Base-by-base conservation (phyloP, 2,797 vertebrate genomes). In the Microchirus variegatus region DNA sequence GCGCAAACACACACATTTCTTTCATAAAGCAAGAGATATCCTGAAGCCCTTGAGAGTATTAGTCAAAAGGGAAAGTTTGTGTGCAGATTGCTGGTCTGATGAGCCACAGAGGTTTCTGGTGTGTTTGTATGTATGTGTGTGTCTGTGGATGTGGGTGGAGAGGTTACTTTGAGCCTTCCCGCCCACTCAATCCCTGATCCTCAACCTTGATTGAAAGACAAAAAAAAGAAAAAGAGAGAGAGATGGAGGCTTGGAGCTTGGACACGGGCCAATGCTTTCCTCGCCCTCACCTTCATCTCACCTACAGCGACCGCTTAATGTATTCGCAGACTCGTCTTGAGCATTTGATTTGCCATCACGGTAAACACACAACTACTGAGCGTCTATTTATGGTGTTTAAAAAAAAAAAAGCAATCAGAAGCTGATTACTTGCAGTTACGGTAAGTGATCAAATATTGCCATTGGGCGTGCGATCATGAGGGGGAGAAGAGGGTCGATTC, bases 361-460 rank as follows among this genome's bases (percentile, higher is more conserved):
- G 53, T 51, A 73, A 79, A 78, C 68, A 70, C 68, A 70, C 41
- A 15, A 37, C 75, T 9, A 37, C 55, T n/a, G 51, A 58, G 56
- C 3, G 16, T 61, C 67, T 73, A 19, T 72, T 74, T 71, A 43
- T 6, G 6, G 37, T 6, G 36, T 53, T 53, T 57, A 49, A 35
- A 59, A 52, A 51, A 63, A 16, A 52, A 57, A 63, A 16, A 9
- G 12, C 42, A 50, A 61, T 64, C 61, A 59, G 12, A 66, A 62
- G 75, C 45, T 66, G 67, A 77, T 74, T 65, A 76, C 36, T 19
- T 1, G 17, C 35, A 55, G 68, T 64, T 75, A 70, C 53, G 51
- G 72, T 67, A 70, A 71, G 67, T 40, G 48, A 81, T 89, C 73
- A 83, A 84, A 85, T 82, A 75, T 75, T 72, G 77, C 63, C 36